These are phyloP conservation scores for Cyanoramphus novaezelandiae DNA, from an alignment of 2,113 vertebrate genomes.

Conservation along the genomic window DNA sequence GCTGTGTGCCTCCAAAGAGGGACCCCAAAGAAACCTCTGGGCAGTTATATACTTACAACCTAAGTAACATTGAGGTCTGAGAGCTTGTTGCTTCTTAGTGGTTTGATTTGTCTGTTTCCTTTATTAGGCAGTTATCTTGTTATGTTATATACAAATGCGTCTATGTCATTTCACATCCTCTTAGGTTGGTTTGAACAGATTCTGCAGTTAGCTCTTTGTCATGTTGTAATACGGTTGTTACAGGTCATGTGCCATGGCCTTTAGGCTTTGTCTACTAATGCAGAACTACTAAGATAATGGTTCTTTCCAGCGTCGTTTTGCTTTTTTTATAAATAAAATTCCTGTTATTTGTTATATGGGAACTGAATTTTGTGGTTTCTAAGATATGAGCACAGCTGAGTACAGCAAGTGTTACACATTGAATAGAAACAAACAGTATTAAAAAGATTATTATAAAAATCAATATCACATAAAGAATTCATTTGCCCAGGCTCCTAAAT, in stretches of 20 bases:
- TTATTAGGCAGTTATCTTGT: not conserved
- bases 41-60: not conserved
- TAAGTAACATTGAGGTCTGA: not conserved
- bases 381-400: not conserved
- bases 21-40: not conserved
- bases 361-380: not conserved
- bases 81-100: not conserved
- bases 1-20: rapidly evolving
- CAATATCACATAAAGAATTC: not conserved
- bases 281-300: not conserved
- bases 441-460: not conserved
- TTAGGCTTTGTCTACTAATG: not conserved
- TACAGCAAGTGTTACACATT: not conserved
- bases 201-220: not conserved
- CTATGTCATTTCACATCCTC: not conserved
- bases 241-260: not conserved
- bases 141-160: not conserved
- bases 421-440: not conserved
- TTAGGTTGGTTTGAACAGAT: not conserved
- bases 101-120: not conserved
- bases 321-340: not conserved
- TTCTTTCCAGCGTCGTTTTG: not conserved
- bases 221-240: not conserved
- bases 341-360: not conserved
- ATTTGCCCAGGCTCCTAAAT: not conserved